Evolutionary conservation across 2,113 vertebrate species (phyloP).

Genomic region (Petrocephalus microphthalmus): DNA sequence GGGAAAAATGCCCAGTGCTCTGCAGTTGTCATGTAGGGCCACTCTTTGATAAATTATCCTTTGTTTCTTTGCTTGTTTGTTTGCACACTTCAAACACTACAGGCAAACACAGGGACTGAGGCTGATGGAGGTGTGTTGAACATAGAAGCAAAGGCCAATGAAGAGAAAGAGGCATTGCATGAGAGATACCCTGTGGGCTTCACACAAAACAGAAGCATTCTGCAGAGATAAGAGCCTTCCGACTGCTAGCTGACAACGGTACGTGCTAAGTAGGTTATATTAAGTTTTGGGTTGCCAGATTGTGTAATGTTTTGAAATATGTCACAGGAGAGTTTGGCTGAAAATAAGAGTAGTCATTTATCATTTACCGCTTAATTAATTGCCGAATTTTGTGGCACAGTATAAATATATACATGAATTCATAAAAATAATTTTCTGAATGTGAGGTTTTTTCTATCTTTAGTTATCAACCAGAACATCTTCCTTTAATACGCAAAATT

Average conservation of each 20-base stretch:
- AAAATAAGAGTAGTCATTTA: background rate
- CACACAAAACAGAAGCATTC: background rate
- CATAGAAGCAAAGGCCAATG: background rate
- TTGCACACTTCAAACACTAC: background rate
- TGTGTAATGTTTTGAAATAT: background rate
- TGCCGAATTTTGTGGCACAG: background rate
- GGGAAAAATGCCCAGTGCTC: background rate
- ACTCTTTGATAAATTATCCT: conserved; percentile 1
- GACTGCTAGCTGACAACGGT: background rate
- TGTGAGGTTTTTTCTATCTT: background rate
- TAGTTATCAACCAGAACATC: background rate
- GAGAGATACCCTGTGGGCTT: background rate
- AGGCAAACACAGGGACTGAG: background rate
- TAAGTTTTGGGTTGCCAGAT: background rate
- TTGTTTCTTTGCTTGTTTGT: background rate
- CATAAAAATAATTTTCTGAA: background rate
- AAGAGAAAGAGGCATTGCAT: background rate
- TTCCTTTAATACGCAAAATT: background rate
- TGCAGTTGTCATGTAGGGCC: background rate
- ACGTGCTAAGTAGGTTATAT: background rate
- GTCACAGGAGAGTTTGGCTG: background rate
- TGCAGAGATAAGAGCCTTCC: background rate
- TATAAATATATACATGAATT: background rate
- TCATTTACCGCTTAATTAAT: background rate
- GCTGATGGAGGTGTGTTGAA: background rate